Conservation (phyloP, 2,113 vertebrate genomes). For the Oreochromis niloticus region DNA sequence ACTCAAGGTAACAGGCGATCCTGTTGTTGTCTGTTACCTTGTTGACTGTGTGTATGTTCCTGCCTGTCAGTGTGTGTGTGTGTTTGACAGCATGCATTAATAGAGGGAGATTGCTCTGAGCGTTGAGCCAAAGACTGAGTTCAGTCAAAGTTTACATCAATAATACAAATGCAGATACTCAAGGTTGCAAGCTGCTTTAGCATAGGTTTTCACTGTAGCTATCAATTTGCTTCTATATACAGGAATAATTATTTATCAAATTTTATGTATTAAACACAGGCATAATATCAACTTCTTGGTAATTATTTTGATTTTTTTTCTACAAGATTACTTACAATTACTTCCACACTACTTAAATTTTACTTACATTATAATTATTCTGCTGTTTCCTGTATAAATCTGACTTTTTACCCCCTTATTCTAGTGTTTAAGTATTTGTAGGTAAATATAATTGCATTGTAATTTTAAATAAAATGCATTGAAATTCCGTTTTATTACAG, state of each 20-base stretch:
- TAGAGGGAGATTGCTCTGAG: background rate
- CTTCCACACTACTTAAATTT: background rate
- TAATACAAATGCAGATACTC: background rate
- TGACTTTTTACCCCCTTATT: background rate
- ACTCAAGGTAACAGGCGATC: background rate
- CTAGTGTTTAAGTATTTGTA: background rate
- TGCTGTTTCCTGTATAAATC: background rate
- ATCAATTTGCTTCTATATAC: background rate
- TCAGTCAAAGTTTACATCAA: background rate
- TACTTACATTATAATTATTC: background rate
- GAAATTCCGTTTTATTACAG: background rate
- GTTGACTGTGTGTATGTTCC: background rate
- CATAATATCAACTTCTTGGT: background rate
- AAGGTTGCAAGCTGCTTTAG: background rate
- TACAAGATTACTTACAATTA: background rate
- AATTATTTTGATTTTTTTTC: background rate
- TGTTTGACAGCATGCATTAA: background rate
- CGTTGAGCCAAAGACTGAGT: background rate
- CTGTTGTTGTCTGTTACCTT: background rate
- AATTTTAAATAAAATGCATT: background rate
- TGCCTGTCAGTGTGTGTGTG: background rate
- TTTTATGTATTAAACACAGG: background rate
- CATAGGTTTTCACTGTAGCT: background rate
- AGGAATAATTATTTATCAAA: background rate
- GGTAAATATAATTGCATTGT: background rate